A percentile compares a stretch with the other conserved stretches of the same genome.
These are phyloP conservation scores for Vombatus ursinus DNA, from an alignment of 2,113 vertebrate genomes.

Conservation along the genomic window DNA sequence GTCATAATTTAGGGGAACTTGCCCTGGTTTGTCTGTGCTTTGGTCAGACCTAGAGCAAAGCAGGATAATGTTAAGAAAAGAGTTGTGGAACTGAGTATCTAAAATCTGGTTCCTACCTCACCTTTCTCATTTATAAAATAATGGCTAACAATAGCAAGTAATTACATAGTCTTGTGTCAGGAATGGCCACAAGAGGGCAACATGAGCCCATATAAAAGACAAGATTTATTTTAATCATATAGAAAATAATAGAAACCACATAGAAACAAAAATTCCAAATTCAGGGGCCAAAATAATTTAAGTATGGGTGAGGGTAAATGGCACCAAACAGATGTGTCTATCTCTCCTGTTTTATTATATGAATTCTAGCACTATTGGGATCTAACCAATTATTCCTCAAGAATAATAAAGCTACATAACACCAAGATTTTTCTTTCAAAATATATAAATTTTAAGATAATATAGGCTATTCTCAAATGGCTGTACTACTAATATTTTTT, in stretches of 20 bases:
- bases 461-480: neutral
- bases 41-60: neutral
- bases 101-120: neutral
- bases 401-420: neutral
- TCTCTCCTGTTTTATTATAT: neutral
- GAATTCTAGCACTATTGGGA: neutral
- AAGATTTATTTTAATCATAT: neutral
- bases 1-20: neutral
- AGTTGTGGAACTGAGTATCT: neutral
- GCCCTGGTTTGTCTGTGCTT: neutral
- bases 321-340: neutral
- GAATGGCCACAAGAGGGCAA: conserved; percentile 65
- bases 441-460: neutral
- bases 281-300: neutral
- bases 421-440: neutral
- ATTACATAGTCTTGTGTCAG: neutral
- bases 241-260: neutral
- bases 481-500: neutral
- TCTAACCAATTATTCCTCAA: neutral
- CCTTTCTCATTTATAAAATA: neutral
- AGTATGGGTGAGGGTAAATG: neutral
- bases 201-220: neutral
- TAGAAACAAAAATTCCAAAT: neutral
- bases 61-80: neutral
- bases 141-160: neutral